Evolutionary conservation across 2,888 invertebrate species (phyloP).

Genomic region (Zygogramma bicolorata): DNA sequence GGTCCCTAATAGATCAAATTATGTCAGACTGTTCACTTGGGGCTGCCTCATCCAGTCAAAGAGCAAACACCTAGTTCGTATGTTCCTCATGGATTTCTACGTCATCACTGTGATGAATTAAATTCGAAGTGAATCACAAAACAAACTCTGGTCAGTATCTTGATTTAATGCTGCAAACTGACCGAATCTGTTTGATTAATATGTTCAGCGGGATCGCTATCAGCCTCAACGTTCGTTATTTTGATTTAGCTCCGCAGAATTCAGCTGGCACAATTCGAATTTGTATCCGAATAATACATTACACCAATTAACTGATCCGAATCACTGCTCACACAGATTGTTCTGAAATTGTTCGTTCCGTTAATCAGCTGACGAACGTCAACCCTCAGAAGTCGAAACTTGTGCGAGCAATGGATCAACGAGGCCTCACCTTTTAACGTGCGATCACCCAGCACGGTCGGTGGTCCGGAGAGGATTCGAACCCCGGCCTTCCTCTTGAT

Average conservation of each 20-base stretch:
- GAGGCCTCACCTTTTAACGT: no score
- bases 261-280: neutral
- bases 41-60: no score
- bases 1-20: no score
- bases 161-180: constrained; percentile 2
- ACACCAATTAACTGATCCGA: neutral
- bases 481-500: no score
- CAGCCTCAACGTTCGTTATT: neutral
- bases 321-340: neutral
- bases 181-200: neutral
- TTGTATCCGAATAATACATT: neutral
- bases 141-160: neutral
- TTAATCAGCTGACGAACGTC: no score
- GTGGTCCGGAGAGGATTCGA: no score
- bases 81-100: neutral
- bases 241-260: neutral
- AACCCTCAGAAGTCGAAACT: no score
- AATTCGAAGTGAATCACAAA: neutral
- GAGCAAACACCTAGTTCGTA: neutral
- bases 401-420: no score
- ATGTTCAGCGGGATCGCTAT: constrained; percentile 1
- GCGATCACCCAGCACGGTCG: no score
- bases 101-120: neutral
- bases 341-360: no score
- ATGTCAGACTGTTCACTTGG: no score